Evolutionary conservation across 2,888 invertebrate species (phyloP).

Genomic region (Calameuta pallipes): DNA sequence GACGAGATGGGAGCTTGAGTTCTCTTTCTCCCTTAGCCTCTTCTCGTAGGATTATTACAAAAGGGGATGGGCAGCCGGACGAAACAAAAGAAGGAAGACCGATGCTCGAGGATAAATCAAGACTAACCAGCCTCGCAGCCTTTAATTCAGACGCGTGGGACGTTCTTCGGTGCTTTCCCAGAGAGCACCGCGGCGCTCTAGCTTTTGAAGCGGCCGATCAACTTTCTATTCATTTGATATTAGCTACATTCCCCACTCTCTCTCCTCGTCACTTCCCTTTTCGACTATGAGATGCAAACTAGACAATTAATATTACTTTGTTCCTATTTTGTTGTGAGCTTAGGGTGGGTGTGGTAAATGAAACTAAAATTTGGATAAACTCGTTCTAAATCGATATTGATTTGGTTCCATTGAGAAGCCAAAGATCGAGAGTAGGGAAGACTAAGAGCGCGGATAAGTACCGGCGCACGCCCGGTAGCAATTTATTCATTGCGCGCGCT

Average conservation of each 20-base stretch:
- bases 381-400: background rate
- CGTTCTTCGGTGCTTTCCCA: constrained; percentile 23
- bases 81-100: constrained; percentile 57
- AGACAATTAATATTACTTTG: background rate
- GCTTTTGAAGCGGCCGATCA: background rate
- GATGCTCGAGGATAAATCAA: constrained; percentile 64
- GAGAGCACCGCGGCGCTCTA: background rate
- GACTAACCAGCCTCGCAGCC: constrained; percentile 60
- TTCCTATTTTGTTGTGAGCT: background rate
- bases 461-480: constrained; percentile 60
- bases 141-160: constrained; percentile 61
- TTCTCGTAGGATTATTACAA: constrained; percentile 52
- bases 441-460: constrained; percentile 18
- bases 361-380: background rate
- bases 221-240: background rate
- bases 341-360: background rate
- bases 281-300: background rate
- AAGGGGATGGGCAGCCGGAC: constrained; percentile 35
- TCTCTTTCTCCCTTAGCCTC: constrained; percentile 23
- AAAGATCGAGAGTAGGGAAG: background rate
- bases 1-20: constrained; percentile 26
- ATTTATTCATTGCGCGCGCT: constrained; percentile 65
- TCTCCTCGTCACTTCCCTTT: background rate
- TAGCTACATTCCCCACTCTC: background rate
- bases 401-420: background rate